A percentile compares a stretch with the other conserved stretches of the same genome.
Evolutionary conservation across 92 coral and sea anemone species (phyloP).

Genomic region (Virgularia gustaviana): DNA sequence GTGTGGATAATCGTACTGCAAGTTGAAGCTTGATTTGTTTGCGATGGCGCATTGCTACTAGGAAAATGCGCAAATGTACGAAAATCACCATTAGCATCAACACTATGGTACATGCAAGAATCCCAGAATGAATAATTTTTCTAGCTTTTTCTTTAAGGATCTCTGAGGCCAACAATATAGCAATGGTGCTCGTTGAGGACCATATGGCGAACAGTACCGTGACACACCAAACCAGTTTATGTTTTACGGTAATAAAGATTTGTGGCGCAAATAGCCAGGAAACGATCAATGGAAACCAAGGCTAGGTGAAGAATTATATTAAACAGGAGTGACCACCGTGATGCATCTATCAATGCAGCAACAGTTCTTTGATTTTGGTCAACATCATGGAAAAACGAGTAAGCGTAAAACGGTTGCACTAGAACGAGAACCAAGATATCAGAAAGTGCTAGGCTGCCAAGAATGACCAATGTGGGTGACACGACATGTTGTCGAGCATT

Average conservation of each 20-base stretch:
- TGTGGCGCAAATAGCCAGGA: conserved; percentile 28
- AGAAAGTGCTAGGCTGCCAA: conserved; percentile 26
- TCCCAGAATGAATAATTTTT: not conserved
- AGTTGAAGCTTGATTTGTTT: conserved; percentile 10
- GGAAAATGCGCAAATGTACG: conserved; percentile 17
- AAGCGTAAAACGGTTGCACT: conserved; percentile 27
- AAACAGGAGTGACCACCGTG: conserved; percentile 26
- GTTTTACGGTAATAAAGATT: conserved; percentile 16
- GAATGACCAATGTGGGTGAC: conserved; percentile 20
- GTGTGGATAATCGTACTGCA: not conserved
- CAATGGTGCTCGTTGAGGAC: conserved; percentile 18
- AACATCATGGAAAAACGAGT: conserved; percentile 16
- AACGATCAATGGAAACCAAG: conserved; percentile 27
- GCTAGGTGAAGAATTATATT: conserved; percentile 24
- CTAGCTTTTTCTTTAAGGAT: not conserved
- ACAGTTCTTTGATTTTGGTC: not conserved
- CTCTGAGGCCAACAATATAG: not conserved
- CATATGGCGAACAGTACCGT: not conserved
- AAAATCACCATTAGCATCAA: conserved; percentile 6
- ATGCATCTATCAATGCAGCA: not conserved
- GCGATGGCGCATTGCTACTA: conserved; percentile 19
- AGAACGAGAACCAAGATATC: conserved; percentile 20
- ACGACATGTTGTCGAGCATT: not conserved
- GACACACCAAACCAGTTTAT: conserved; percentile 5
- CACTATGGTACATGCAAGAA: conserved; percentile 8